These are phyloP conservation scores for Ophioderma brevispina DNA, from an alignment of 35 echinoderm and acorn worm genomes.

Conservation along the genomic window DNA sequence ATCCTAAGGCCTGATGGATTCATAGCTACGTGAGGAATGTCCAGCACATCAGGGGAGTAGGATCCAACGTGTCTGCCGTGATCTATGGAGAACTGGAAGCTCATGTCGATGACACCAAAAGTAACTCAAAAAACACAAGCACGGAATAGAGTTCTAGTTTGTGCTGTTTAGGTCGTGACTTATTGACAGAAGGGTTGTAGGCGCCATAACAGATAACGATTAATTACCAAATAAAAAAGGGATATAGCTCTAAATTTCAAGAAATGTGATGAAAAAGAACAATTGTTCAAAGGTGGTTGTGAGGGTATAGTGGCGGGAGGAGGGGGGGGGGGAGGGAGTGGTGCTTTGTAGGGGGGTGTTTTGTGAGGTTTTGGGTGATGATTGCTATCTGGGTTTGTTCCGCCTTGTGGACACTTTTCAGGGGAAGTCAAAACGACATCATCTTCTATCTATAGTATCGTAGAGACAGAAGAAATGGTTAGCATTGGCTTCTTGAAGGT, in stretches of 20 bases:
- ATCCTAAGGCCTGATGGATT: slow-evolving; percentile 65
- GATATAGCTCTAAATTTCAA: slow-evolving; percentile 82
- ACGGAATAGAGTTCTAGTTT: slow-evolving; percentile 81
- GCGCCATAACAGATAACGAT: slow-evolving; percentile 78
- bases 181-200: slow-evolving; percentile 91
- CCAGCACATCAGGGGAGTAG: slow-evolving; percentile 61
- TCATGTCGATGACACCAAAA: slow-evolving; percentile 59
- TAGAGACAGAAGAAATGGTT: slow-evolving; percentile 74
- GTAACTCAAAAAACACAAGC: slow-evolving; percentile 66
- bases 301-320: slow-evolving; percentile 77
- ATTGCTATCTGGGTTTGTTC: too few relatives aligned
- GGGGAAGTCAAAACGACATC: slow-evolving; percentile 99
- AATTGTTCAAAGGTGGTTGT: slow-evolving; percentile 55
- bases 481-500: slow-evolving; percentile 84
- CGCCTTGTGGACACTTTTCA: slow-evolving; percentile 86
- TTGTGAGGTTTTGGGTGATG: too few relatives aligned
- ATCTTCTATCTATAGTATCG: slow-evolving; percentile 93
- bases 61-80: slow-evolving; percentile 70
- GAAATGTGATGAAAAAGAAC: slow-evolving; percentile 42
- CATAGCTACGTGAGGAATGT: slow-evolving; percentile 39
- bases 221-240: slow-evolving; percentile 72
- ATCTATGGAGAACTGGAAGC: slow-evolving; percentile 63
- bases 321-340: too few relatives aligned
- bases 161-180: slow-evolving; percentile 57
- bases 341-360: too few relatives aligned